Conservation (phyloP, 2,888 invertebrate species). For the Coelogynopora nodosa region DNA sequence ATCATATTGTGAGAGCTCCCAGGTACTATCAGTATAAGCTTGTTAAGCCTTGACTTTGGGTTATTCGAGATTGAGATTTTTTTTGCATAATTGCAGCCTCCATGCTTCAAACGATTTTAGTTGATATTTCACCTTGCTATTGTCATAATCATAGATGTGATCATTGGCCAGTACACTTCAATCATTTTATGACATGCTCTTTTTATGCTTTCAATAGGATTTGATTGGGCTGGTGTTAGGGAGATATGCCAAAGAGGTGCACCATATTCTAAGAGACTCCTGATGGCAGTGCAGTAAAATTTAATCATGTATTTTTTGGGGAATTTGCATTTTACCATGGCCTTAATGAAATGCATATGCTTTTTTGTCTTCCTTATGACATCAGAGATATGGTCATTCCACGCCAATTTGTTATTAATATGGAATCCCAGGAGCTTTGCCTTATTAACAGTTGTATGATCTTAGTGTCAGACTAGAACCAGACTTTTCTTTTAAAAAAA, state of each 20-base stretch:
- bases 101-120: too few relatives aligned
- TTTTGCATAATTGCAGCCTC: too few relatives aligned
- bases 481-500: constrained; percentile 19
- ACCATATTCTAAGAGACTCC: constrained; percentile 6
- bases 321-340: constrained; percentile 6
- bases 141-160: too few relatives aligned
- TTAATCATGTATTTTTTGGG: not conserved
- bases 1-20: too few relatives aligned
- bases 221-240: constrained; percentile 1
- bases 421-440: constrained; percentile 9
- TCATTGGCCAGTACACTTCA: too few relatives aligned
- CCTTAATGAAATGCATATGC: constrained; percentile 20
- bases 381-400: constrained; percentile 8
- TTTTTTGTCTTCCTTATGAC: constrained; percentile 10
- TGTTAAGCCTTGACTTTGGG: too few relatives aligned
- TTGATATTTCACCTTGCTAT: too few relatives aligned
- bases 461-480: not conserved
- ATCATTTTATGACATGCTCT: not conserved
- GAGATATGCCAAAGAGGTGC: constrained; percentile 16
- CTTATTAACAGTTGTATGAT: constrained; percentile 13
- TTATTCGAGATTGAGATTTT: too few relatives aligned
- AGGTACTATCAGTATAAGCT: too few relatives aligned
- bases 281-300: not conserved
- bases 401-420: constrained; percentile 1
- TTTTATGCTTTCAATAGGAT: constrained; percentile 9